Base-by-base conservation (phyloP, 2,113 vertebrate genomes). In the Notarius quadriscutis region DNA sequence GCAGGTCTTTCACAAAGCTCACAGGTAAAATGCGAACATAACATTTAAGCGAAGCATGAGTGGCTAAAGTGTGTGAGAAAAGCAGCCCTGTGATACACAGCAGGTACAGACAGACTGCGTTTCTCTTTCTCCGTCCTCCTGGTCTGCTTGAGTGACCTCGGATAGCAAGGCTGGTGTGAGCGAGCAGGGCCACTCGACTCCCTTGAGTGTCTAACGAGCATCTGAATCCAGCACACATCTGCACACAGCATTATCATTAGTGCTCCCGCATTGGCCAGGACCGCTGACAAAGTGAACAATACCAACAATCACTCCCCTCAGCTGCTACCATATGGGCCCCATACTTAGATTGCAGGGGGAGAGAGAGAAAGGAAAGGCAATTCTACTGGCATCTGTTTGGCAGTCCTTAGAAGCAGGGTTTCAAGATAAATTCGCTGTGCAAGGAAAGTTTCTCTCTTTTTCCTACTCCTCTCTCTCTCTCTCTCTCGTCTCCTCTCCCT, bases 211-310 rank as follows among this genome's bases (percentile, higher is more conserved):
- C 86, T 84, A 79, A 87, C 80, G 72, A 78, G 86, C 78, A 58
- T 82, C 80, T 89, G 86, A 81, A 78, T 69, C 74, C 84, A 71
- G 88, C 79, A 63, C 95, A 95, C 95, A 96, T 95, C 95, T 96
- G 95, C 95, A 94, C 92, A 93, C 93, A 91, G 93, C 94, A 94
- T 95, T 95, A 95, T 95, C 95, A 95, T 96, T 95, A 96, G 94
- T 90, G 89, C 89, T 92, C 92, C 90, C 89, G 85, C 93, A 93
- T 94, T 92, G 90, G 93, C 88, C 92, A 94, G 94, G 93, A 94
- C 93, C 91, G 94, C 95, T 95, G 95, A 96, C 95, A 95, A 95
- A 96, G 94, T 95, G 95, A 95, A 95, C 95, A 95, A 95, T 95
- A 94, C 93, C 93, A 93, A 95, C 94, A 94, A 95, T 95, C 94